Conservation (phyloP, 2,113 vertebrate species). For the Odontophorus gujanensis region DNA sequence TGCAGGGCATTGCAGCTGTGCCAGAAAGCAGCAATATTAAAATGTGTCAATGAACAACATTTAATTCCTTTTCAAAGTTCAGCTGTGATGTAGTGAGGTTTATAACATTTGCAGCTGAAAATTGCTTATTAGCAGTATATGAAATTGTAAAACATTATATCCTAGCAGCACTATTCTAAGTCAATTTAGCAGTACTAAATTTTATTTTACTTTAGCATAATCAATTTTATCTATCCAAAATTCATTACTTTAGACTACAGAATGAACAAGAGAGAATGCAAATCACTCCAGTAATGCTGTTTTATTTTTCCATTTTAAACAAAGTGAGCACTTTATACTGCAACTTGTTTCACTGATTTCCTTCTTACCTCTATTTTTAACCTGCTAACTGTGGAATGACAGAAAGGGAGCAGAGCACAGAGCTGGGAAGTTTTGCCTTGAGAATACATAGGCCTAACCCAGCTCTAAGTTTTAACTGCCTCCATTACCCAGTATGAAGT, state of each 20-base stretch:
- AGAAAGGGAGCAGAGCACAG: neutral
- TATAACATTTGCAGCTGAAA: neutral
- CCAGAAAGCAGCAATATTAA: neutral
- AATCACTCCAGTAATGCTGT: neutral
- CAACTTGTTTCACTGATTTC: neutral
- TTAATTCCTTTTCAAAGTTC: neutral
- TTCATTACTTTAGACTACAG: neutral
- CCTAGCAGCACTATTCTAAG: neutral
- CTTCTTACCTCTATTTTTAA: neutral
- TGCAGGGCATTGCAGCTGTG: neutral
- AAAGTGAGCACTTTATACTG: neutral
- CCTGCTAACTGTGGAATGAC: neutral
- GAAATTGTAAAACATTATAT: neutral
- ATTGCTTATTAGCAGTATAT: neutral
- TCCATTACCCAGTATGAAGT: neutral
- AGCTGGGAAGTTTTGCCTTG: neutral
- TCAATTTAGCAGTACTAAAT: neutral
- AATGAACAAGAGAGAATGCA: neutral
- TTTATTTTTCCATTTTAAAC: neutral
- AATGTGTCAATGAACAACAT: neutral
- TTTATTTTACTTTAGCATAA: neutral
- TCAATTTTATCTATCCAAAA: neutral
- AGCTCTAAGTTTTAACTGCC: neutral
- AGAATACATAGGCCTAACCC: neutral
- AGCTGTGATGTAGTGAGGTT: neutral